phyloP scores from a whole-genome alignment of 2,113 vertebrate genomes.

The Apodemus speciosus region DNA sequence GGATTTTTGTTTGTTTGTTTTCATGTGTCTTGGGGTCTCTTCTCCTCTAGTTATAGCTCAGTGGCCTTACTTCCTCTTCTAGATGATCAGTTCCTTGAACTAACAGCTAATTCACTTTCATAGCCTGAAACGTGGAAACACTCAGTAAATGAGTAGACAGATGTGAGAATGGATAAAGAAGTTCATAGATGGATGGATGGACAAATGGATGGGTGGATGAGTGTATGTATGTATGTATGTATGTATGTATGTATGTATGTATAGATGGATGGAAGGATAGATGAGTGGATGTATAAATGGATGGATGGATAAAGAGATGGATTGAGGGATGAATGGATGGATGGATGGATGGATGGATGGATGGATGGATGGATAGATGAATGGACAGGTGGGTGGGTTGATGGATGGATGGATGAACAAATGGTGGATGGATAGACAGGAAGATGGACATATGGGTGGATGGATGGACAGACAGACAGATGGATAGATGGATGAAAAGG shows the following conservation, averaged over 20 bases:
- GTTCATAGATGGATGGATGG: neutral
- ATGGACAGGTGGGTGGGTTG: too few species aligned
- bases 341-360: too few species aligned
- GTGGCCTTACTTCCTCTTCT: neutral
- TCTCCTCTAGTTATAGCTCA: neutral
- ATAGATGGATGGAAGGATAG: neutral
- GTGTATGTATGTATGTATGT: neutral
- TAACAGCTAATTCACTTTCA: neutral
- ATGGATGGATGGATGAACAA: neutral
- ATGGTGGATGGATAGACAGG: rapidly evolving
- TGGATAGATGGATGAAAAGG: neutral
- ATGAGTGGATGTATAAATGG: neutral
- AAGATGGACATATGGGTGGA: neutral
- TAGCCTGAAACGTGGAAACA: neutral
- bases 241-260: neutral
- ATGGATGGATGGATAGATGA: neutral
- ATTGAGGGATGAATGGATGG: neutral
- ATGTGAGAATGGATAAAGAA: neutral
- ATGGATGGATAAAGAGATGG: too few species aligned
- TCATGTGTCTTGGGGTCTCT: neutral
- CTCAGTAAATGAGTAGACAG: neutral
- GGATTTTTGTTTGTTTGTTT: neutral
- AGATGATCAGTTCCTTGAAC: neutral
- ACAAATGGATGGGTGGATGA: neutral
- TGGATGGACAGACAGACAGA: too few species aligned